Evolutionary conservation across 1,140 invertebrate genomes (phyloP), one percentile per base, ranked within the genome.

Genomic region (Kradibia gibbosae): DNA sequence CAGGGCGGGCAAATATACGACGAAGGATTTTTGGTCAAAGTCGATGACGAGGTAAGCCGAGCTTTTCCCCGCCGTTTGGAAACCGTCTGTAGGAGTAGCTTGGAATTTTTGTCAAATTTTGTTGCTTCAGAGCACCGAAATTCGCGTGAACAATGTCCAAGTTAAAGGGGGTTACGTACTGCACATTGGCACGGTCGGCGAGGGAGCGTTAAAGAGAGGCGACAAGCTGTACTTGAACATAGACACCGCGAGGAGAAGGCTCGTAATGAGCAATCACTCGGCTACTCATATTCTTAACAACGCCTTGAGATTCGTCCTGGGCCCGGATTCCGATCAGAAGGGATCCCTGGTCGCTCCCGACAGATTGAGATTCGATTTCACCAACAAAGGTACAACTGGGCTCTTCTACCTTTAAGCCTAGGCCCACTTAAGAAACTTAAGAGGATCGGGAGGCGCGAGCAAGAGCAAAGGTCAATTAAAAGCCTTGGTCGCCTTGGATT

Each of bases 221-320:
- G 98, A 99, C 91, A 93, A 94, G 87, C 92, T 99, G 13, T 92
- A 94, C 76, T 91, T 98, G 22, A 93, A 95, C 82, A 93, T 99
- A 82, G 98, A 99, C 91, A 94, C 94, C 75, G 93, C 94, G 84
- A 93, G 98, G 81, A 92, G 98, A 88, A 93, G 95, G 85, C 90
- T 96, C 10, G 93, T 99, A 34, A 99, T 99, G 99, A 99, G 97
- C 87, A 99, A 99, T 92, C 99, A 99, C 87, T 99, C 99, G 34
- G 99, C 97, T 36, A 99, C 99, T 1, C 99, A 99, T 91, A 94
- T 98, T 70, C 92, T 99, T 0, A 99, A 99, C 92, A 98, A 96
- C 92, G 97, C 97, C 39, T 92, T 99, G 55, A 93, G 98, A 73
- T 94, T 95, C 89, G 97, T 99, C 70, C 91, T 99, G 28, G 95